Evolutionary conservation across 2,888 invertebrate species (phyloP).

Genomic region (Apamea anceps): DNA sequence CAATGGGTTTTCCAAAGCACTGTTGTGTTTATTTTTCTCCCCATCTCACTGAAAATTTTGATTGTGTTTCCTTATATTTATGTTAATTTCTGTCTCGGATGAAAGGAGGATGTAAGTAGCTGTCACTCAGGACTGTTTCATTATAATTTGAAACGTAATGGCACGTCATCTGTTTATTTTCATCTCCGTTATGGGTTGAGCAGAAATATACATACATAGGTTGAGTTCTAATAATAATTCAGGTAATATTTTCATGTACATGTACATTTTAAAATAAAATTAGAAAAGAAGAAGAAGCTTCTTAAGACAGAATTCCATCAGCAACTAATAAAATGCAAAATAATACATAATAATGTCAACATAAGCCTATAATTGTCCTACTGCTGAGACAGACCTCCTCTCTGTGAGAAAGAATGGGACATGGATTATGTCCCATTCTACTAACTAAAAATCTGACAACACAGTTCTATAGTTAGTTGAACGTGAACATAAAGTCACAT

Average conservation of each 20-base stretch:
- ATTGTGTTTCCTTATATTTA: slow-evolving; percentile 45
- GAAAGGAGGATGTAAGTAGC: slow-evolving; percentile 25
- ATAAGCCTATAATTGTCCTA: background rate
- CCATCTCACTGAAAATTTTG: slow-evolving; percentile 4
- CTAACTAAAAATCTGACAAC: background rate
- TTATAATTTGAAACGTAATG: slow-evolving; percentile 41
- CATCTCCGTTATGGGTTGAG: slow-evolving; percentile 25
- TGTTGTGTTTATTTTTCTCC: slow-evolving; percentile 5
- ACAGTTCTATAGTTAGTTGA: background rate
- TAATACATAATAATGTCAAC: background rate
- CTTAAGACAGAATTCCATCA: no score
- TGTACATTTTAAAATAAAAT: no score
- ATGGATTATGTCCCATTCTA: background rate
- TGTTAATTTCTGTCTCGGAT: slow-evolving; percentile 35
- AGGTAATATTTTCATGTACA: background rate
- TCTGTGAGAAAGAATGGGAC: background rate
- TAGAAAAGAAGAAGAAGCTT: no score
- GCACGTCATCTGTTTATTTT: slow-evolving; percentile 33
- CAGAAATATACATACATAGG: background rate
- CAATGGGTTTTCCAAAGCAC: background rate
- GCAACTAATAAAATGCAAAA: background rate
- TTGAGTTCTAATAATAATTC: slow-evolving; percentile 2
- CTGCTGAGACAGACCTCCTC: background rate
- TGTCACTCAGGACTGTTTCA: slow-evolving; percentile 42
- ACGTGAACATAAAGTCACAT: background rate